Evolutionary conservation across 2,797 vertebrate genomes (phyloP).

Genomic region (Coilia nasus): DNA sequence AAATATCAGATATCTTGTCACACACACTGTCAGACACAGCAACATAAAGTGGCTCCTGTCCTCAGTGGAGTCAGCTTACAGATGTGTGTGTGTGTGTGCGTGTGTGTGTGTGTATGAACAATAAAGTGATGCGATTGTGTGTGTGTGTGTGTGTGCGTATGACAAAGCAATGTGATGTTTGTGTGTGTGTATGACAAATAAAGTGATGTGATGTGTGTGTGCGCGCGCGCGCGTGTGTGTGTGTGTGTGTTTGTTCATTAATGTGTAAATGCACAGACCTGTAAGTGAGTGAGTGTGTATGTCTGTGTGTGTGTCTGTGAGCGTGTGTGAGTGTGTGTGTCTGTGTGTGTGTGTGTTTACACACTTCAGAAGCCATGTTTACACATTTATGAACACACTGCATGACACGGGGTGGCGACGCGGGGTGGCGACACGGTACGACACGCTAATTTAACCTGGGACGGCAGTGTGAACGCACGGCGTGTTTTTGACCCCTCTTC

Average conservation of each 20-base stretch:
- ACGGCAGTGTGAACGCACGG: too few relatives aligned
- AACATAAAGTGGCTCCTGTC: background rate
- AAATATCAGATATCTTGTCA: background rate
- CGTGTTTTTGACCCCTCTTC: too few relatives aligned
- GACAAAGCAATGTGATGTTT: background rate
- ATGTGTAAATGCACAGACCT: too few relatives aligned
- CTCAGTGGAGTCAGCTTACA: constrained; percentile 21
- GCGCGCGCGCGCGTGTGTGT: constrained; percentile 3
- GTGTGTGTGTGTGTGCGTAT: constrained; percentile 9
- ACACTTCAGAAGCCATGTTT: too few relatives aligned
- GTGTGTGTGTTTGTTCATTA: background rate
- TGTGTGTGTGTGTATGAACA: background rate
- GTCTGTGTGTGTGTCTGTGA: too few relatives aligned
- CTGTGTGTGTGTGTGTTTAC: too few relatives aligned
- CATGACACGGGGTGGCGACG: too few relatives aligned
- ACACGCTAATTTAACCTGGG: too few relatives aligned
- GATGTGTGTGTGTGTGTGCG: constrained; percentile 8
- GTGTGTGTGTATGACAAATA: background rate
- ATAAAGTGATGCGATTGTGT: background rate
- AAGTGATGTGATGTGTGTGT: background rate
- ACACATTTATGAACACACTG: too few relatives aligned
- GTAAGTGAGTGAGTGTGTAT: too few relatives aligned
- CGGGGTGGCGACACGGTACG: too few relatives aligned
- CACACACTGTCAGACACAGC: background rate
- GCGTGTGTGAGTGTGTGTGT: too few relatives aligned